Percentiles rank a stretch among this genome's conserved stretches.
These are phyloP conservation scores for Acheta domesticus DNA, from an alignment of 2,888 invertebrate species.

Conservation along the genomic window DNA sequence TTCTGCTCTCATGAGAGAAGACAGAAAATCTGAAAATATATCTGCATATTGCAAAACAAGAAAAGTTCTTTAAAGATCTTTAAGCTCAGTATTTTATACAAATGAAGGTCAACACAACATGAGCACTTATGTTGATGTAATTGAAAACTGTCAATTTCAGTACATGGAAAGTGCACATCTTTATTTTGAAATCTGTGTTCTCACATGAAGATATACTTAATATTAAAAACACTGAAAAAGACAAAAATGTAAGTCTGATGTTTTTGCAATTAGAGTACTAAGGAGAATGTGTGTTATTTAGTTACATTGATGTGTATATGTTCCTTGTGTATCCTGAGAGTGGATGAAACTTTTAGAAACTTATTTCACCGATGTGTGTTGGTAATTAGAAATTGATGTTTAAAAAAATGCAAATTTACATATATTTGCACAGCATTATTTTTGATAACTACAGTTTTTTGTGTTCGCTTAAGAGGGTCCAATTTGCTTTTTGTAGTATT, in stretches of 20 bases:
- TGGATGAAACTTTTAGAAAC: background rate
- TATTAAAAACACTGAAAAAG: background rate
- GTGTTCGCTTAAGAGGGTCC: conserved; percentile 18
- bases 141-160: too few species aligned
- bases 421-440: conserved; percentile 18
- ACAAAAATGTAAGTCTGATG: background rate
- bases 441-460: conserved; percentile 7
- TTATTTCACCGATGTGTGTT: conserved; percentile 1
- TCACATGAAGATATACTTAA: too few species aligned
- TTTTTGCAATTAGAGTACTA: background rate
- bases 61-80: too few species aligned
- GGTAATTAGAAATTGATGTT: conserved; percentile 1
- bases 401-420: background rate
- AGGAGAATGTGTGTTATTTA: background rate
- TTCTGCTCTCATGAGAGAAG: too few species aligned
- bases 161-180: too few species aligned
- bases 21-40: too few species aligned
- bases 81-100: too few species aligned
- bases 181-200: too few species aligned
- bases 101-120: too few species aligned
- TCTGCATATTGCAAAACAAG: too few species aligned
- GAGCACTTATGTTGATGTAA: too few species aligned
- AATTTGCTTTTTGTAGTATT: conserved; percentile 3
- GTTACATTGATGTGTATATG: background rate
- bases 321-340: background rate